Base-by-base conservation (phyloP, 2,113 vertebrate genomes). In the Ceuthmochares aereus region DNA sequence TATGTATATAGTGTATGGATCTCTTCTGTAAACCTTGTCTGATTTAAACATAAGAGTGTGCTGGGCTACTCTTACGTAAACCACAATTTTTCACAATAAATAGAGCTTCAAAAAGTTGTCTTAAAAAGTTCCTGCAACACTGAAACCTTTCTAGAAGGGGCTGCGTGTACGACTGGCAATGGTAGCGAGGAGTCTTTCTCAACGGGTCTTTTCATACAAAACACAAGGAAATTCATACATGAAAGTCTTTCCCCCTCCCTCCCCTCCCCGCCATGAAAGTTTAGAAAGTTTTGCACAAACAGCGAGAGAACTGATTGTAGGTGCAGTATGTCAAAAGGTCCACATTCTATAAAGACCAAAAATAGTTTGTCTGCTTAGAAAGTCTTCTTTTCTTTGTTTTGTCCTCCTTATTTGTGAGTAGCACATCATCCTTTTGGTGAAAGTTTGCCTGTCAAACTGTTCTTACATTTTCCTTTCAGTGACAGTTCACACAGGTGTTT, bases 41-140 rank as follows among this genome's bases (percentile, higher is more conserved):
- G 77, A 95, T 93, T 88, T 83, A 84, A 91, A 84, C 83, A 30
- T 43, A 93, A 95, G 83, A 96, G 94, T 2, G 1, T 16, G 86
- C 78, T 78, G 84, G 94, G 83, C 64, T 20, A 1, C 93, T 59
- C 95, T 94, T 80, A 93, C 20, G 86, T 80, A 95, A 96, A 92
- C 92, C 86, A 93, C 73, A 25, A 13, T n/a, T 77, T 94, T 84
- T 93, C 94, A 97, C 96, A 97, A 97, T 98, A 98, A 98, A 97
- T 96, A 97, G 56, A 95, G 93, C 40, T 96, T 95, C 95, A 90
- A 95, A 95, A 96, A 95, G 94, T 83, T 80, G 90, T 94, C 94
- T 85, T 85, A 92, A 93, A 95, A 97, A 96, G 89, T 84, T 93
- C 92, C 95, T 58, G 92, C 92, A 87, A 96, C 95, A 90, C 84